phyloP scores from a whole-genome alignment of 2,888 invertebrate genomes.

The Rhagium mordax region DNA sequence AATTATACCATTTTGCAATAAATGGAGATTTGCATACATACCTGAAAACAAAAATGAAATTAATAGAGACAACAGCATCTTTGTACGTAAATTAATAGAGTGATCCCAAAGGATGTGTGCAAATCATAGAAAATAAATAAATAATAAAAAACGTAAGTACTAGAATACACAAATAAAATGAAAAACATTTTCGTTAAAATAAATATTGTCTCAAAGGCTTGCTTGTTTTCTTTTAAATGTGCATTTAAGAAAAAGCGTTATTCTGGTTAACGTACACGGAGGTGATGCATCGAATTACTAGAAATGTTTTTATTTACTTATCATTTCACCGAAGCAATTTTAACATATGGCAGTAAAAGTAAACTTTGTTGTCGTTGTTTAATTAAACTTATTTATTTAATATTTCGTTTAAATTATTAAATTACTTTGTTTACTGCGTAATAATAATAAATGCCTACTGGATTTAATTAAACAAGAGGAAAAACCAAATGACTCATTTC shows the following conservation, averaged over 20 bases:
- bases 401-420: not conserved
- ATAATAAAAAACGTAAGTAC: not conserved
- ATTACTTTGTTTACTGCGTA: not conserved
- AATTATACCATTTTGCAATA: too few species aligned
- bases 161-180: not conserved
- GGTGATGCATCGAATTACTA: slow-evolving; percentile 11
- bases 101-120: not conserved
- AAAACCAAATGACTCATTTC: too few species aligned
- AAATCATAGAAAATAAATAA: not conserved
- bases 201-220: slow-evolving; percentile 1
- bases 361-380: not conserved
- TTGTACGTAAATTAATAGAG: too few species aligned
- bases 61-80: too few species aligned
- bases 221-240: slow-evolving; percentile 21
- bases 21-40: too few species aligned
- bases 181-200: not conserved
- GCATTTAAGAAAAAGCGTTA: slow-evolving; percentile 19
- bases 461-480: too few species aligned
- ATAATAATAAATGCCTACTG: too few species aligned
- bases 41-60: too few species aligned
- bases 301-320: slow-evolving; percentile 18
- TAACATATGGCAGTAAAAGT: slow-evolving; percentile 25
- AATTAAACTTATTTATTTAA: slow-evolving; percentile 1
- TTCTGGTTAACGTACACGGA: not conserved
- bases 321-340: slow-evolving; percentile 25